Base-by-base conservation (phyloP, 1,140 invertebrate genomes). In the Hycleus cichorii region DNA sequence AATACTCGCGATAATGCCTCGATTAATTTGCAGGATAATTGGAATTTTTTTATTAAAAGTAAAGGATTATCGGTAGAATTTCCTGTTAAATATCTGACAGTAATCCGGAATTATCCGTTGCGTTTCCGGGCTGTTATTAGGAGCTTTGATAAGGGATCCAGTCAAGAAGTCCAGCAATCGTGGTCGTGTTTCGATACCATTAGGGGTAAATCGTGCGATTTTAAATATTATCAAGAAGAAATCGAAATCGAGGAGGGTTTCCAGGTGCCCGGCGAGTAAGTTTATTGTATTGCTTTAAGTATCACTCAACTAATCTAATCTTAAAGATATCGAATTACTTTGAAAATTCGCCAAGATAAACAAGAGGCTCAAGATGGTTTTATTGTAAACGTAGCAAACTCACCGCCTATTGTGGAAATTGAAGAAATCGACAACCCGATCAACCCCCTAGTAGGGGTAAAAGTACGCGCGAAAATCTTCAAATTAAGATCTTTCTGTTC, bases 401-500 rank as follows among this genome's bases (percentile, higher is more conserved):
- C 56, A 18, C 47, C 46, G 3, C 56, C 56, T 9, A 52, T 49
- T n/a, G 55, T 61, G 11, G 62, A 64, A 47, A 47, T 61, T 47
- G 27, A 48, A 11, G 27, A 52, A 43, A 43, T 64, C 18, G 54
- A 50, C 3, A 45, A 47, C 11, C 59, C 59, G 3, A 39, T 61
- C 42, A 57, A 54, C 25, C 61, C 61, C 8, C 26, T 39, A 9
- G 11, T 12, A 18, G 56, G 42, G 8, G 54, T 64, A 0, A 40
- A 55, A 51, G 49, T 64, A 26, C 40, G 27, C 9, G 59, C 51
- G 3, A 51, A 45, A 44, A 45, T 64, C 10, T 51, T 40, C 47
- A 44, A 56, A 12, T 43, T 64, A 6, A 39, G 52, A 32, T 46
- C 62, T 18, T 58, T 53, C 45, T 64, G 62, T 50, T 53, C 44